phyloP scores from a whole-genome alignment of 2,113 vertebrate genomes.

The Spizaetus ornatus region DNA sequence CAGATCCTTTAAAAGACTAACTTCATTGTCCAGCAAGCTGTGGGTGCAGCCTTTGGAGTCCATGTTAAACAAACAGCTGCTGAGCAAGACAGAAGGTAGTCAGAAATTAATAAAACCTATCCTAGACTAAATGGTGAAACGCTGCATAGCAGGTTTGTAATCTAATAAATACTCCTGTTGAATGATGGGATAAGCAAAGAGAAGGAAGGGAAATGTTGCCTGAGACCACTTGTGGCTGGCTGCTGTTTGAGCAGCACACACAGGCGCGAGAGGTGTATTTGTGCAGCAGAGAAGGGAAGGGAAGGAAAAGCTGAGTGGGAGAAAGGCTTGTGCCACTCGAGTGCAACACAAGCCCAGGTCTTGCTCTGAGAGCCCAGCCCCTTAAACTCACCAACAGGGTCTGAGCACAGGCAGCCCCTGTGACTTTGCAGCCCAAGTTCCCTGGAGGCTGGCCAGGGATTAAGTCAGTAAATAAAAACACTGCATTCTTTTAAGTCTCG shows the following conservation, averaged over 20 bases:
- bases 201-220: background rate
- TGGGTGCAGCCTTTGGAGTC: background rate
- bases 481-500: background rate
- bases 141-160: background rate
- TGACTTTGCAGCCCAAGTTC: background rate
- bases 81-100: background rate
- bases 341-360: rapidly evolving
- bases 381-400: background rate
- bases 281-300: background rate
- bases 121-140: background rate
- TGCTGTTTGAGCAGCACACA: background rate
- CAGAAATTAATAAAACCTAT: background rate
- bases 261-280: background rate
- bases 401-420: background rate
- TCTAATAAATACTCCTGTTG: background rate
- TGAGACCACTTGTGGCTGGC: background rate
- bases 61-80: background rate
- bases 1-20: background rate
- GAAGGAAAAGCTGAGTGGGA: background rate
- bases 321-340: background rate
- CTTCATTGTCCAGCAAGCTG: background rate
- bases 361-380: rapidly evolving
- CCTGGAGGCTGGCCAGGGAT: background rate
- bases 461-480: background rate
- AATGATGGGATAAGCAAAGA: background rate